Evolutionary conservation across 1,140 invertebrate genomes (phyloP).

Genomic region (Streblospio benedicti): DNA sequence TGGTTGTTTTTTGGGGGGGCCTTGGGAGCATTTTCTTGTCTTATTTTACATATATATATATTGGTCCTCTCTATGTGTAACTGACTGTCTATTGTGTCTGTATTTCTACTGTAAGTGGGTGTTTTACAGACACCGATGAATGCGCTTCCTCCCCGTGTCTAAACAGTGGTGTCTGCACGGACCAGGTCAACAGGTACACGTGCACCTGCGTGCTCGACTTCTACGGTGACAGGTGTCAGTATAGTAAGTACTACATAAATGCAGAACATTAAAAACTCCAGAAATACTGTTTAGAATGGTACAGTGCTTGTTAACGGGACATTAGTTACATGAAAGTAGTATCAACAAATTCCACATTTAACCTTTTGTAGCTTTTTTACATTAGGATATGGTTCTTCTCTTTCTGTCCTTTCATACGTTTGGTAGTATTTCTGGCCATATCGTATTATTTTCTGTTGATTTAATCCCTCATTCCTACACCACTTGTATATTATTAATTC

Average conservation of each 20-base stretch:
- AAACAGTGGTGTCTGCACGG: constrained; percentile 20
- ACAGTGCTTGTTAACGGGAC: too few relatives aligned
- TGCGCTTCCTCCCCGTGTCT: constrained; percentile 21
- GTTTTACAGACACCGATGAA: not conserved
- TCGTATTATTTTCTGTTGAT: too few relatives aligned
- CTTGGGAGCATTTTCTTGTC: too few relatives aligned
- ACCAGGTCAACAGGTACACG: not conserved
- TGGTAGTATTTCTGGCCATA: too few relatives aligned
- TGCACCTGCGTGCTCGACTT: not conserved
- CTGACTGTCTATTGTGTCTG: not conserved
- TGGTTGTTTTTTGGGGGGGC: too few relatives aligned
- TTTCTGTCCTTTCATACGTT: too few relatives aligned
- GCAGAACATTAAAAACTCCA: too few relatives aligned
- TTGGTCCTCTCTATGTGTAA: not conserved
- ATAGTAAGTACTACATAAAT: not conserved
- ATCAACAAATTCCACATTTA: not conserved
- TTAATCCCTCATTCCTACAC: too few relatives aligned
- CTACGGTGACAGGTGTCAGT: not conserved
- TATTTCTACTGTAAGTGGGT: not conserved
- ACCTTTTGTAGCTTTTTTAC: too few relatives aligned
- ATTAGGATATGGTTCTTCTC: too few relatives aligned
- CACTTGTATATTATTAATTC: too few relatives aligned
- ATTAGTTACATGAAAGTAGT: not conserved
- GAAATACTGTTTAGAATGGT: too few relatives aligned
- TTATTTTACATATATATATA: not conserved